Base-by-base conservation (phyloP, 2,888 invertebrate genomes). In the Diarsia dahlii region DNA sequence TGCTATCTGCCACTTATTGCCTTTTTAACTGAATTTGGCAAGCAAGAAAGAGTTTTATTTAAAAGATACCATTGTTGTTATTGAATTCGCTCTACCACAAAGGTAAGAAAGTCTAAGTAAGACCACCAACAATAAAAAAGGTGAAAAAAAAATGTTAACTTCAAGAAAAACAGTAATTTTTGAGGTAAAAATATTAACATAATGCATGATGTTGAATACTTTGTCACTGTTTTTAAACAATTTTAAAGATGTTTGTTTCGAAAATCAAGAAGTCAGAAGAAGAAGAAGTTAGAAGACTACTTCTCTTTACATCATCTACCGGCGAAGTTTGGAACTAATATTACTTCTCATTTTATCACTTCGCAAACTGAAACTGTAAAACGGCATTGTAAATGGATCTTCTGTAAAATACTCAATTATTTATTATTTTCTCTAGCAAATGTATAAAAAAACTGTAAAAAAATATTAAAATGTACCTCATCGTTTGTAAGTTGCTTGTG, bases 371-470 rank as follows among this genome's bases (percentile, higher is more conserved):
- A 9, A 52, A 67, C 8, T 48, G 12, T 45, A 45, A 69, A 74
- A 77, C 72, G 86, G 87, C 77, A 70, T 73, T 79, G 81, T 84
- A 75, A 87, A 89, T 39, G 90, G 86, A 74, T 74, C 74, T 70
- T 78, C 74, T 88, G 85, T 85, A 84, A 87, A 91, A 90, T 93
- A 91, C 89, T 91, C 89, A 87, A 77, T 88, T 88, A 88, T 90
- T 92, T 92, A 91, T 91, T 87, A 73, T 76, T 79, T 82, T 88
- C 84, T 52, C 0, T 89, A 90, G 92, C 91, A 93, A 91, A 90
- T 81, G 60, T 85, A 80, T 87, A 86, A 92, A 92, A 91, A 88
- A 63, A 34, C 4, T 62, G 15, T 73, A 88, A 91, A 92, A 92
- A 92, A 89, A 66, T n/a, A 84, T 67, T 62, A 13, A 80, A 81